phyloP scores from a whole-genome alignment of 2,888 invertebrate genomes.

The Platycnemis pennipes region DNA sequence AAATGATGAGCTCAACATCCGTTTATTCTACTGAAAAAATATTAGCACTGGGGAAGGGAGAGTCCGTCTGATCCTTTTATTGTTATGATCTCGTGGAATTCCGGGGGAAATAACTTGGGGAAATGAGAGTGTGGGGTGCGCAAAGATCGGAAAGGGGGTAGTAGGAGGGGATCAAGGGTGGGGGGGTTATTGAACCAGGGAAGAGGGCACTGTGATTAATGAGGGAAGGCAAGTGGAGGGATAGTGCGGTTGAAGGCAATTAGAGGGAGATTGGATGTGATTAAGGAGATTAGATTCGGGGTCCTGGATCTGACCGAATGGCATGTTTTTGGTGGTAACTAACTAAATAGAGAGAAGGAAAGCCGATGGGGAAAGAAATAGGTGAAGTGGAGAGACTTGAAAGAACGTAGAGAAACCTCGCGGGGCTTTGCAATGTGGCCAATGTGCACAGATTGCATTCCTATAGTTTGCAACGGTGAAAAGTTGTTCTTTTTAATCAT shows the following conservation, averaged over 20 bases:
- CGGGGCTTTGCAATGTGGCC: neutral
- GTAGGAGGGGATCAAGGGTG: neutral
- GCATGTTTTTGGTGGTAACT: neutral
- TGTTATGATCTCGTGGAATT: constrained; percentile 15
- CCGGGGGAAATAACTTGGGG: neutral
- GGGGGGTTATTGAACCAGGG: neutral
- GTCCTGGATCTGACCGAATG: neutral
- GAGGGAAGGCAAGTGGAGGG: neutral
- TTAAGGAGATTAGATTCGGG: neutral
- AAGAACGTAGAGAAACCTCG: neutral
- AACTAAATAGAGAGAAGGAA: neutral
- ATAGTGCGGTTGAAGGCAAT: neutral
- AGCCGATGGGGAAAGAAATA: neutral
- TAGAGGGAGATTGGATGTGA: neutral
- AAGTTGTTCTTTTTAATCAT: neutral
- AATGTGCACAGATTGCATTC: neutral
- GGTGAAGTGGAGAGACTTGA: neutral
- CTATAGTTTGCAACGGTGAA: neutral
- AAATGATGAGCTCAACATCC: constrained; percentile 5
- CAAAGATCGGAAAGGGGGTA: neutral
- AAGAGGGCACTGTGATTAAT: neutral
- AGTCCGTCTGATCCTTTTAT: neutral
- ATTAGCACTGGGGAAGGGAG: neutral
- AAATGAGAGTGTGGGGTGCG: neutral
- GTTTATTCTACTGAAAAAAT: neutral